A percentile compares a stretch with the other conserved stretches of the same genome.
These are phyloP conservation scores for Globicephala melas DNA, from an alignment of 2,113 vertebrate species.

Conservation along the genomic window DNA sequence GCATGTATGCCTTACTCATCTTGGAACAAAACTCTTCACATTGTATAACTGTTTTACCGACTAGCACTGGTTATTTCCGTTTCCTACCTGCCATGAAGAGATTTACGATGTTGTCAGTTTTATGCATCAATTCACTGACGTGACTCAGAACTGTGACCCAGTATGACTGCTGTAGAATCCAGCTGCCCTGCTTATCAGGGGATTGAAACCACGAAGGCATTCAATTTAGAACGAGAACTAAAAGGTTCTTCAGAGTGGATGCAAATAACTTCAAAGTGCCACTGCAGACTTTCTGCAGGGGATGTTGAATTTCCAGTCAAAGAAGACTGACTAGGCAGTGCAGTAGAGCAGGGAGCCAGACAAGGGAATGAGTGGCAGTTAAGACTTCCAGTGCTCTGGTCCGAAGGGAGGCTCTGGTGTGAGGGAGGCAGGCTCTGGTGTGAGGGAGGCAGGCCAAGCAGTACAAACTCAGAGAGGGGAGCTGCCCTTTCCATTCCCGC, in stretches of 20 bases:
- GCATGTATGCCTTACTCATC: not conserved
- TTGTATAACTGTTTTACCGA: conserved; percentile 46
- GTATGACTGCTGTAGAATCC: conserved; percentile 66
- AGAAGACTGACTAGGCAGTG: conserved; percentile 36
- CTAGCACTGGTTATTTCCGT: not conserved
- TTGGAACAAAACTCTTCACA: not conserved
- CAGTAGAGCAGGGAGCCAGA: not conserved
- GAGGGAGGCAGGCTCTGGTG: too few species aligned
- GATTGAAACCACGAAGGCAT: conserved; percentile 59
- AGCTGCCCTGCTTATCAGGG: conserved; percentile 60
- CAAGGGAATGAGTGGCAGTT: not conserved
- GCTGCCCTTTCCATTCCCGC: not conserved
- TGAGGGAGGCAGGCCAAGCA: too few species aligned
- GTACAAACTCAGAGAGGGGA: not conserved
- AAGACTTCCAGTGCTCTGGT: not conserved
- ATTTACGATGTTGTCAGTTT: conserved; percentile 66
- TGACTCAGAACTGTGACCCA: conserved; percentile 54
- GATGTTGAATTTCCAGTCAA: conserved; percentile 55
- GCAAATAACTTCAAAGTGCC: conserved; percentile 59
- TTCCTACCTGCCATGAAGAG: conserved; percentile 51
- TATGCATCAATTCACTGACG: conserved; percentile 64
- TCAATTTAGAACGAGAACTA: conserved; percentile 73
- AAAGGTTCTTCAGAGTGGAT: conserved; percentile 68
- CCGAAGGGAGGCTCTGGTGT: too few species aligned
- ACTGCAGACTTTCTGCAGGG: conserved; percentile 48